Percentiles rank a stretch among this genome's conserved stretches.
Conservation (phyloP, 2,888 invertebrate species). For the Monochamus alternatus region DNA sequence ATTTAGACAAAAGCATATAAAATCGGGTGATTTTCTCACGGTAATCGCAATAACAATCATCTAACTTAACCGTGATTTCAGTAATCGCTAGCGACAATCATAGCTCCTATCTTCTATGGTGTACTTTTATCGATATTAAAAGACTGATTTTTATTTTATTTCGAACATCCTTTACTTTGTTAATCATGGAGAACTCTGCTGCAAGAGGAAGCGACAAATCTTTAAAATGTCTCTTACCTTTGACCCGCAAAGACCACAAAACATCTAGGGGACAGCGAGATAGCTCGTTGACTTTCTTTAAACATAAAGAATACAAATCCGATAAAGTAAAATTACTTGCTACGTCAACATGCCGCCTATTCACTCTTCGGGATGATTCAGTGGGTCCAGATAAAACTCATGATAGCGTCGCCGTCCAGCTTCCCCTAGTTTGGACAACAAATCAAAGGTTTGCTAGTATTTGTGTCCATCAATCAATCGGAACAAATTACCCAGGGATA, state of each 20-base stretch:
- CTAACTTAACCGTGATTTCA: too few relatives aligned
- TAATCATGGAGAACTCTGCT: neutral
- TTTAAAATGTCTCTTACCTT: neutral
- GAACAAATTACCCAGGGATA: slow-evolving; percentile 40
- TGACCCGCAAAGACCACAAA: neutral
- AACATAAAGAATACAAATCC: slow-evolving; percentile 13
- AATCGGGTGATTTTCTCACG: too few relatives aligned
- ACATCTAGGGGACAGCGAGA: slow-evolving; percentile 5
- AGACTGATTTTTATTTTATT: too few relatives aligned
- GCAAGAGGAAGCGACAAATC: neutral
- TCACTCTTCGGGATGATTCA: slow-evolving; percentile 31
- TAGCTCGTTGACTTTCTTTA: slow-evolving; percentile 8
- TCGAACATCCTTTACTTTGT: neutral
- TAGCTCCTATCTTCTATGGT: too few relatives aligned
- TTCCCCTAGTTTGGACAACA: slow-evolving; percentile 47
- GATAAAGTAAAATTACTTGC: slow-evolving; percentile 34
- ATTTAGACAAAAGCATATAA: too few relatives aligned
- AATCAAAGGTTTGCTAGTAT: slow-evolving; percentile 51
- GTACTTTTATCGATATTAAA: too few relatives aligned
- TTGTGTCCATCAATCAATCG: slow-evolving; percentile 52
- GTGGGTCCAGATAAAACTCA: slow-evolving; percentile 10
- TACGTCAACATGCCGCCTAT: slow-evolving; percentile 30
- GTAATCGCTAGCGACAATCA: too few relatives aligned
- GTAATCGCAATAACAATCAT: too few relatives aligned
- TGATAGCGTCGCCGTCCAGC: slow-evolving; percentile 44